Conservation (phyloP, 2,113 vertebrate genomes). For the Aegithalos caudatus region DNA sequence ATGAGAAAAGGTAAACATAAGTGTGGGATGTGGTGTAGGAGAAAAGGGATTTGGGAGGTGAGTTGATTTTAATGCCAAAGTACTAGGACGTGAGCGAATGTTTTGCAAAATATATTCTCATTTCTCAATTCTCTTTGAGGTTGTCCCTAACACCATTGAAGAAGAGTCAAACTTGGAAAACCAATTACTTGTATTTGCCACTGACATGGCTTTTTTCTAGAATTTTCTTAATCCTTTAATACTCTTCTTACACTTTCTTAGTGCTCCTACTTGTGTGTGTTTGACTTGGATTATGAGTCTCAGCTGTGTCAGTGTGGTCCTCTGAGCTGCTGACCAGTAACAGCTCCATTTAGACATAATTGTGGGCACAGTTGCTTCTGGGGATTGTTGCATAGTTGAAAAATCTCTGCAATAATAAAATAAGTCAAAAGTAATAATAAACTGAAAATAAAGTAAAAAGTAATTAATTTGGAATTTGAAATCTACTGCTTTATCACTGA, state of each 20-base stretch:
- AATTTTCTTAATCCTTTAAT: constrained; percentile 9
- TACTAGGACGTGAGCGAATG: not conserved
- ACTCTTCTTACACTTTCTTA: not conserved
- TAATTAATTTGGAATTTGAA: not conserved
- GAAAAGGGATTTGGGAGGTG: not conserved
- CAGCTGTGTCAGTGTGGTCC: not conserved
- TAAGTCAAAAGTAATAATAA: not conserved
- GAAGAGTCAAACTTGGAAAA: not conserved
- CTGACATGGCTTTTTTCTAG: not conserved
- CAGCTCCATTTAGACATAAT: not conserved
- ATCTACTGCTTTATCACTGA: not conserved
- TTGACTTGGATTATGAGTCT: constrained; percentile 17
- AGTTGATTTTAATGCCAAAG: not conserved
- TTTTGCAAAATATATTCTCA: not conserved
- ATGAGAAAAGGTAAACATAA: not conserved
- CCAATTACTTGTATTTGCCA: not conserved
- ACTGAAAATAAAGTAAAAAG: not conserved
- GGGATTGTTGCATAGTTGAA: not conserved
- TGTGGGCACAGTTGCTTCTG: not conserved
- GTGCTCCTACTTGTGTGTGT: not conserved
- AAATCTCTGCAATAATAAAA: not conserved
- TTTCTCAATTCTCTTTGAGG: not conserved
- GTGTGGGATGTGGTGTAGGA: not conserved
- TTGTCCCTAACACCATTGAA: not conserved
- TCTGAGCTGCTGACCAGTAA: not conserved